Conservation (phyloP, 2,888 invertebrate genomes). For the Julus scandinavius region DNA sequence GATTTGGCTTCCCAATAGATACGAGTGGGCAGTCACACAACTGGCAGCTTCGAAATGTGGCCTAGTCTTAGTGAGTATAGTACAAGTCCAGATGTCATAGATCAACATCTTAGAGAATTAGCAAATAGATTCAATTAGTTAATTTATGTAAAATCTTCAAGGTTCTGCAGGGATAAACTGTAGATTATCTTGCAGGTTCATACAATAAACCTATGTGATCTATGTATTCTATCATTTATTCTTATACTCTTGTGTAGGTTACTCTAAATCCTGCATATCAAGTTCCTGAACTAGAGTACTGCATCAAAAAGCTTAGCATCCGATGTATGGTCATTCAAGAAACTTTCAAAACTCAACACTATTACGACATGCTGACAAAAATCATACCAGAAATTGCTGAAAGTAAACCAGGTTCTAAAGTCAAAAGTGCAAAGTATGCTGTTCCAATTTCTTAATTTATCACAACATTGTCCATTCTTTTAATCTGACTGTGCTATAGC, state of each 20-base stretch:
- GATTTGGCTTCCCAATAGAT: slow-evolving; percentile 81
- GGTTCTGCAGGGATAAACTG: too few relatives aligned
- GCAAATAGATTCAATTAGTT: not conserved
- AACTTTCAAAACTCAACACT: slow-evolving; percentile 45
- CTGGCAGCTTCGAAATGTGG: slow-evolving; percentile 79
- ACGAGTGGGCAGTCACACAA: slow-evolving; percentile 80
- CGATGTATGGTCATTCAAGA: slow-evolving; percentile 4
- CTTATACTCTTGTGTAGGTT: not conserved
- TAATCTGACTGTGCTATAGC: too few relatives aligned
- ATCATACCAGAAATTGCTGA: slow-evolving; percentile 69
- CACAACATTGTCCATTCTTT: too few relatives aligned
- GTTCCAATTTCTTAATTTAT: not conserved
- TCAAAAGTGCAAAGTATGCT: not conserved
- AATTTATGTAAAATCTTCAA: too few relatives aligned
- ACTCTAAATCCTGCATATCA: slow-evolving; percentile 50
- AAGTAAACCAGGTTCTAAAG: slow-evolving; percentile 63
- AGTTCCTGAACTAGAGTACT: slow-evolving; percentile 43
- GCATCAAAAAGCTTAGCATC: slow-evolving; percentile 27
- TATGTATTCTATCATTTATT: too few relatives aligned
- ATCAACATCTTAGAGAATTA: not conserved
- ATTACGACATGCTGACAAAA: slow-evolving; percentile 5
- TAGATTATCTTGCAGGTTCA: too few relatives aligned
- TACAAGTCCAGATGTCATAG: too few relatives aligned
- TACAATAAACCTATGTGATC: too few relatives aligned
- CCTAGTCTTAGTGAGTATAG: slow-evolving; percentile 70